Conservation (phyloP, 1,140 invertebrate species). For the Dolichoris vasculosae region DNA sequence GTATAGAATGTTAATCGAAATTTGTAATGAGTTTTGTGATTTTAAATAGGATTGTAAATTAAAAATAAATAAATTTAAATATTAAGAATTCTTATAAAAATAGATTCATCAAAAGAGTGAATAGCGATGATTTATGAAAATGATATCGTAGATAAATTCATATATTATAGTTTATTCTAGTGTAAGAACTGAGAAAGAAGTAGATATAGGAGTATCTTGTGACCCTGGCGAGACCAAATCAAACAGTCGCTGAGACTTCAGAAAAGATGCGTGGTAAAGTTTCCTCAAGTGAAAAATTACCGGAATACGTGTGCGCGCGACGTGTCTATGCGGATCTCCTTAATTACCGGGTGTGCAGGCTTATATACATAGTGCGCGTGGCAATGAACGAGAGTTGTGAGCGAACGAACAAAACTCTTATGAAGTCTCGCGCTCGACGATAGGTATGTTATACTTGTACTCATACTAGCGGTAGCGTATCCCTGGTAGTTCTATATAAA, state of each 20-base stretch:
- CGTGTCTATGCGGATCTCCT: background rate
- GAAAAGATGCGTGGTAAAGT: background rate
- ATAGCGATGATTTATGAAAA: too few relatives aligned
- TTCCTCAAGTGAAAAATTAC: conserved; percentile 42
- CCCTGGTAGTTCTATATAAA: conserved; percentile 65
- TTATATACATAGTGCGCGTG: background rate
- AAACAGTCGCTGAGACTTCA: background rate
- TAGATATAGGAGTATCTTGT: background rate
- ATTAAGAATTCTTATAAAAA: too few relatives aligned
- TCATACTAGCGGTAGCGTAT: background rate
- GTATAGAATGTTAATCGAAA: too few relatives aligned
- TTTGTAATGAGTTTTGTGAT: too few relatives aligned
- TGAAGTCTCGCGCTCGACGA: background rate
- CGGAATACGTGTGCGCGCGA: conserved; percentile 17
- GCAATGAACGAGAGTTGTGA: conserved; percentile 11
- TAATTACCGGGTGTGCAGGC: conserved; percentile 24
- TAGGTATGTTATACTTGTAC: conserved; percentile 19
- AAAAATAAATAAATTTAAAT: too few relatives aligned
- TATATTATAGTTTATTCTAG: too few relatives aligned
- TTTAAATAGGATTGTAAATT: too few relatives aligned
- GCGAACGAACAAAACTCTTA: background rate
- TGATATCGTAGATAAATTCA: too few relatives aligned
- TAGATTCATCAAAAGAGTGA: too few relatives aligned
- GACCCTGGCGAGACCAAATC: background rate
- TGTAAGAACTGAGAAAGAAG: background rate